Evolutionary conservation across 2,888 invertebrate species (phyloP), one percentile per base, ranked within the genome.

Genomic region (Hypomecis punctinalis): DNA sequence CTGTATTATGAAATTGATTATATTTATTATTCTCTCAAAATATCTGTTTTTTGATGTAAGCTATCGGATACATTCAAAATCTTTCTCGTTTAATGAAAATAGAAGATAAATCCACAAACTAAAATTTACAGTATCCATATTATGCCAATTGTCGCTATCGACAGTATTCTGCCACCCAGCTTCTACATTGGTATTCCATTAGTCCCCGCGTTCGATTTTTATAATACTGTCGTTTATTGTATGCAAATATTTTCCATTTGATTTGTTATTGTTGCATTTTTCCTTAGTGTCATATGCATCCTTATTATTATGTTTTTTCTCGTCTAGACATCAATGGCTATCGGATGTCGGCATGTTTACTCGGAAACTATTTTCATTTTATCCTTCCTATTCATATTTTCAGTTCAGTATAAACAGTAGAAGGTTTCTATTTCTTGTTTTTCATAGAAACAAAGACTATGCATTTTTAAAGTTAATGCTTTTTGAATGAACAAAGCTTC

Each of bases 211-310:
- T 45, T 23, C 6, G 36, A 49, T 42, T 51, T 63, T 56, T 47
- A 40, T 37, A 47, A 61, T 53, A 53, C 40, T 0, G 5, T 57
- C 11, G 48, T 61, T 60, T 54, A 71, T 73, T 73, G 68, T 73
- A 68, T 73, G 69, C 55, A 65, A 72, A 72, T 70, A 36, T 3
- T 58, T 69, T n/a, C 0, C 13, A 6, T 40, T 52, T 52, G 58
- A 52, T 62, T 58, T 58, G 39, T 63, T 49, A 61, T 68, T 67
- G 49, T 67, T 68, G 64, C 64, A 69, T 67, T 67, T 63, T 63
- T 63, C 63, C 61, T 55, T 51, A 4, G 35, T 58, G 57, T 63
- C 63, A 37, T 45, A 37, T 68, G 60, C 63, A 69, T 70, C 68
- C 68, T 67, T 62, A 47, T 52, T 48, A n/a, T 39, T 60, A 47